Evolutionary conservation across 1,140 invertebrate species (phyloP), one percentile per base, ranked within the genome.

Genomic region (Trichonephila inaurata): DNA sequence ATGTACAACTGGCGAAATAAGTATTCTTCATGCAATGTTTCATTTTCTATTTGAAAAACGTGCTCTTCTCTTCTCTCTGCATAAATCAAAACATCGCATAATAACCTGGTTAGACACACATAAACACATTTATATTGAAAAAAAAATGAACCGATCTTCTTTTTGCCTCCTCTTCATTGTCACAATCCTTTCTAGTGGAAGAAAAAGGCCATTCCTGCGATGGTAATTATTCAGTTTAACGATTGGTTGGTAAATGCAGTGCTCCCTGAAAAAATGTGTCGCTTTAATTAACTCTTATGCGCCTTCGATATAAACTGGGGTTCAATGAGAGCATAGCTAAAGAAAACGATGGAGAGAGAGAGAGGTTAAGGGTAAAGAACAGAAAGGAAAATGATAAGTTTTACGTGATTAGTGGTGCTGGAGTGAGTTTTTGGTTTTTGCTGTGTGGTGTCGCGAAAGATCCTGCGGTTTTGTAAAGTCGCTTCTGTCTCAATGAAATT

Each of bases 191-290:
- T 88, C 51, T 83, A 19, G 51, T 0, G 19, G 58, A 77, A 89
- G 64, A 89, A 58, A 58, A 72, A 92, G 86, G 62, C 62, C 66
- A 62, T 81, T 93, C 51, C 69, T 93, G 51, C 44, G 86, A 88
- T 58, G 85, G 92, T 93, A 93, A 93, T 93, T 93, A 93, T 93
- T 88, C 92, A 93, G 85, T 89, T 82, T 93, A 93, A 93, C 86
- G 92, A 93, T 93, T 88, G 85, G 21, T 24, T n/a, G 77, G 61
- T 69, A 92, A 92, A 92, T 92, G 90, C 28, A n/a, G 51, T 33
- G 12, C 51, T n/a, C 33, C 51, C 60, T 82, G 19, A 85, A 85
- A 72, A 89, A 88, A 88, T 89, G 83, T 93, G 92, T 89, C 85
- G 51, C 69, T 77, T 93, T 93, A 93, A 93, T 93, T 92, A 92